Evolutionary conservation across 2,113 vertebrate species (phyloP).

Genomic region (Psittacus erithacus): DNA sequence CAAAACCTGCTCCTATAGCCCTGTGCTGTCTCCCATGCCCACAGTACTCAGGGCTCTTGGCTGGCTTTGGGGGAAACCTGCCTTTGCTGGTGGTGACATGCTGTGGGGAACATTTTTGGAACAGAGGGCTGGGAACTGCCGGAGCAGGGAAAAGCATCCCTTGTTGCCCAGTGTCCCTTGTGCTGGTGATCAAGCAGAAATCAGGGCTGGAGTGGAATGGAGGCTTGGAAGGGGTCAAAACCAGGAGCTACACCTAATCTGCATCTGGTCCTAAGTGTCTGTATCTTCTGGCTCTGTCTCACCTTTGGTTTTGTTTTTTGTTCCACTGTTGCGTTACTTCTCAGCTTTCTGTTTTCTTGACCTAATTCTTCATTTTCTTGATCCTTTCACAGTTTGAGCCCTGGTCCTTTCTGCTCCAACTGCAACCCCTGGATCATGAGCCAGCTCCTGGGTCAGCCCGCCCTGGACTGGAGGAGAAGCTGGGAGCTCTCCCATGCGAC

Average conservation of each 20-base stretch:
- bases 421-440: not conserved
- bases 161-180: rapidly evolving
- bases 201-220: not conserved
- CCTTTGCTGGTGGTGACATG: not conserved
- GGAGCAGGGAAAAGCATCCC: not conserved
- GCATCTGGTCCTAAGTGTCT: not conserved
- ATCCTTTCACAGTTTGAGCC: not conserved
- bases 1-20: not conserved
- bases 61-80: not conserved
- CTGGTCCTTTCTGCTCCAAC: not conserved
- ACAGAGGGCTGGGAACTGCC: not conserved
- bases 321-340: not conserved
- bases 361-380: not conserved
- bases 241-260: not conserved
- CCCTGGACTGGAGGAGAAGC: not conserved
- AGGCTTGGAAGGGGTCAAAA: not conserved
- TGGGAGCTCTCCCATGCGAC: not conserved
- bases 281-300: not conserved
- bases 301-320: not conserved
- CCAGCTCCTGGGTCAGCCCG: not conserved
- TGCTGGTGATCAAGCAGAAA: not conserved
- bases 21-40: not conserved
- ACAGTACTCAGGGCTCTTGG: not conserved
- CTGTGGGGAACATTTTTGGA: not conserved
- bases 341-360: not conserved